Conservation (phyloP, 2,797 vertebrate genomes). For the Hypotaenidia okinawae region DNA sequence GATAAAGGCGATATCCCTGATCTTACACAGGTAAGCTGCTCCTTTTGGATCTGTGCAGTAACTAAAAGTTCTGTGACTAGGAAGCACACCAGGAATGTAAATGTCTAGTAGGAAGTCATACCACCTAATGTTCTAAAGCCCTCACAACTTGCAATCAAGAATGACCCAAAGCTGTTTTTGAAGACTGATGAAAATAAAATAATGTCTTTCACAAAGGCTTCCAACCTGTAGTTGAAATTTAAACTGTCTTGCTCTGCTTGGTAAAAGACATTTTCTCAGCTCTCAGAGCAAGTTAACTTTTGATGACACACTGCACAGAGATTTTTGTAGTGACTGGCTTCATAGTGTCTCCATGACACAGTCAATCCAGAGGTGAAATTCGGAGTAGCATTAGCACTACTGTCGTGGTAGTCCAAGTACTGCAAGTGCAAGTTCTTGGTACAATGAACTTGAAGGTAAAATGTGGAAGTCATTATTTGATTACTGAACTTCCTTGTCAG, state of each 20-base stretch:
- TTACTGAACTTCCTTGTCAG: not conserved
- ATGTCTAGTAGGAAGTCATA: not conserved
- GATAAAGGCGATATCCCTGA: slow-evolving; percentile 99
- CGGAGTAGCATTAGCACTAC: not conserved
- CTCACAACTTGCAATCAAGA: not conserved
- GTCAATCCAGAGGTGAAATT: not conserved
- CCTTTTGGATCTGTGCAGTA: not conserved
- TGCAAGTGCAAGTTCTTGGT: not conserved
- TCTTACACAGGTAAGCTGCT: slow-evolving; percentile 91
- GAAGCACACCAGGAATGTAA: not conserved
- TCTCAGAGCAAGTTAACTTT: not conserved
- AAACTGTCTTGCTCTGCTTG: not conserved
- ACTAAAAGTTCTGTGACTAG: not conserved
- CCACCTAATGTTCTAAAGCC: not conserved
- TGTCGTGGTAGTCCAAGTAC: not conserved
- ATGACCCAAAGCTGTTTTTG: not conserved
- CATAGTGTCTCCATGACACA: not conserved
- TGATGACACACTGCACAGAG: not conserved
- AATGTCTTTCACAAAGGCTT: not conserved
- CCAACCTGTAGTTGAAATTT: not conserved
- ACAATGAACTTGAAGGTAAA: not conserved
- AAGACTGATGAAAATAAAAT: not conserved
- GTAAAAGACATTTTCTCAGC: not conserved
- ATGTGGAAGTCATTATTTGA: not conserved
- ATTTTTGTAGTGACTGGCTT: not conserved